Percentiles rank a stretch among this genome's conserved stretches.
phyloP scores from a whole-genome alignment of 2,797 vertebrate genomes.

The Mus spretus region DNA sequence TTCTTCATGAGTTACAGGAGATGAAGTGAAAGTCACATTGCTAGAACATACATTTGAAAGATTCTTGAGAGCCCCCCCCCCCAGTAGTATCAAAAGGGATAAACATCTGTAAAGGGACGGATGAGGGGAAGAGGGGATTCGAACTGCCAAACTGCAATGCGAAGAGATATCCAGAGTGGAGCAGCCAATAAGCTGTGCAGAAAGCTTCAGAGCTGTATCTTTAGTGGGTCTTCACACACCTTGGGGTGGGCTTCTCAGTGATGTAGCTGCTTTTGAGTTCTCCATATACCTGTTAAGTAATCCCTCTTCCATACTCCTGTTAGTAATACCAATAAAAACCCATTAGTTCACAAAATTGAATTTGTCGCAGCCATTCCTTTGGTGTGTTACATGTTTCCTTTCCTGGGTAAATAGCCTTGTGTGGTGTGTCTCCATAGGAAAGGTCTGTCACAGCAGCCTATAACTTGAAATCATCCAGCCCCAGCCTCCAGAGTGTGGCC shows the following conservation, averaged over 20 bases:
- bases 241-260: not conserved
- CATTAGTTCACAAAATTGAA: not conserved
- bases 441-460: not conserved
- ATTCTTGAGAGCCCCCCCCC: not conserved
- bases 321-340: not conserved
- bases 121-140: not conserved
- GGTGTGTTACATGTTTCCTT: not conserved
- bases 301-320: not conserved
- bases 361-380: not conserved
- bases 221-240: no score
- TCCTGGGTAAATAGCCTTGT: not conserved
- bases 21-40: not conserved
- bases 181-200: no score
- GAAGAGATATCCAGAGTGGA: not conserved
- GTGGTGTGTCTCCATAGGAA: not conserved
- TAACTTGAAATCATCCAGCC: not conserved
- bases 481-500: not conserved
- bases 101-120: not conserved
- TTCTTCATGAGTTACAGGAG: not conserved
- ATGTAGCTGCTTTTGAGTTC: not conserved
- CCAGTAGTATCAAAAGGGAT: not conserved
- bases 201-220: not conserved
- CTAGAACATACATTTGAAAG: not conserved
- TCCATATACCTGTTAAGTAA: not conserved
- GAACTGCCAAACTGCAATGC: no score